Evolutionary conservation across 92 coral and sea anemone genomes (phyloP).

Genomic region (Parazoanthus swiftii): DNA sequence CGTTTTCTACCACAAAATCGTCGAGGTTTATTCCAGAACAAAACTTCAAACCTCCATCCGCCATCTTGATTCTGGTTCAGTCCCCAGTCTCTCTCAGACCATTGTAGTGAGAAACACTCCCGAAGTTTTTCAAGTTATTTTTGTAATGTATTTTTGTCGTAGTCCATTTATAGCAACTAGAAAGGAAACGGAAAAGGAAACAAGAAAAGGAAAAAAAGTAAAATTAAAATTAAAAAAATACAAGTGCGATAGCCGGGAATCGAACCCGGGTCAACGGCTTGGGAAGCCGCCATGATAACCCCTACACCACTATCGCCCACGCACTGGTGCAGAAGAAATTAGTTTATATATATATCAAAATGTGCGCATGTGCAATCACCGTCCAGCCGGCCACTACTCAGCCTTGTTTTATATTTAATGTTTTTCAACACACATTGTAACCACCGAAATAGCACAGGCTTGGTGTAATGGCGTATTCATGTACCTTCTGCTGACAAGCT

Average conservation of each 20-base stretch:
- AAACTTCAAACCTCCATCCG: constrained; percentile 35
- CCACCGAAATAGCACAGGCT: too few species aligned
- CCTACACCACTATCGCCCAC: constrained; percentile 99
- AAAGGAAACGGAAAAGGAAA: background rate
- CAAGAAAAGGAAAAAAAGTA: background rate
- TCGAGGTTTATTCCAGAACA: constrained; percentile 50
- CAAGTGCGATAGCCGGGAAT: constrained; percentile 99
- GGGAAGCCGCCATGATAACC: constrained; percentile 99
- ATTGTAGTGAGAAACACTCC: too few species aligned
- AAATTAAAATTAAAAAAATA: background rate
- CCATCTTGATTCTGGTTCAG: constrained; percentile 44
- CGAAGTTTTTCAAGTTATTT: background rate
- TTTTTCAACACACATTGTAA: too few species aligned
- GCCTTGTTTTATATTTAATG: too few species aligned
- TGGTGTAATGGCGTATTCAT: too few species aligned
- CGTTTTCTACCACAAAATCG: constrained; percentile 52
- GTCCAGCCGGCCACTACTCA: too few species aligned
- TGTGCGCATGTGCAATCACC: constrained; percentile 6
- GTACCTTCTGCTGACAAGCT: too few species aligned
- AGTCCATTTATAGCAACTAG: background rate
- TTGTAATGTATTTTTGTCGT: background rate
- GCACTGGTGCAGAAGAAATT: background rate
- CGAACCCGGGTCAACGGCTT: constrained; percentile 99
- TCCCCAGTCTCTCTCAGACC: constrained; percentile 49
- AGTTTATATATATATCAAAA: too few species aligned